Conservation (phyloP, 1,140 invertebrate genomes). For the Bombus fervidus region DNA sequence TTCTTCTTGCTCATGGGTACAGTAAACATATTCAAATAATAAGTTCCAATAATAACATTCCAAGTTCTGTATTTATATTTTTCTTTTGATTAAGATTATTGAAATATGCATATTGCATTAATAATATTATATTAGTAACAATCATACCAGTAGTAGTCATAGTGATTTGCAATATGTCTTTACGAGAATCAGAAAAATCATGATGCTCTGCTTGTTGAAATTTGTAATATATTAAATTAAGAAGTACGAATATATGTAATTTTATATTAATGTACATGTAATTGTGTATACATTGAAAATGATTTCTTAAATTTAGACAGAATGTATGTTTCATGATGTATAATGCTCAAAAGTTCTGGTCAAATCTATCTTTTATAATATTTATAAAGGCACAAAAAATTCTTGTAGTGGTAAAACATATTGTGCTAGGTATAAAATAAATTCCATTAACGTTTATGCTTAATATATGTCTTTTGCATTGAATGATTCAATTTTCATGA, state of each 20-base stretch:
- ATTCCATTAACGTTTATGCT: background rate
- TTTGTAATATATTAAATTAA: background rate
- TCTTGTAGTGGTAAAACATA: background rate
- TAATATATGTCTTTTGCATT: background rate
- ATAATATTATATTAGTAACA: background rate
- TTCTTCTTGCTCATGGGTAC: too few species aligned
- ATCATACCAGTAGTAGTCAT: too few species aligned
- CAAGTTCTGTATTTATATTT: background rate
- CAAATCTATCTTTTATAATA: background rate
- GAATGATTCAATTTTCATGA: background rate
- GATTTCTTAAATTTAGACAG: background rate
- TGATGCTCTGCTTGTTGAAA: background rate
- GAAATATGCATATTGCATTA: background rate
- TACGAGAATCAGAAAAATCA: background rate
- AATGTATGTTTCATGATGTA: background rate
- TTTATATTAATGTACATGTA: background rate
- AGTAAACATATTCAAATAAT: too few species aligned
- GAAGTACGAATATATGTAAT: background rate
- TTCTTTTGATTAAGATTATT: background rate
- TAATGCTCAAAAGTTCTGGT: conserved; percentile 1
- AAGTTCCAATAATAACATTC: background rate
- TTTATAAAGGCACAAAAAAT: background rate
- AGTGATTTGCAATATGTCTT: background rate
- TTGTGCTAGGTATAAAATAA: background rate
- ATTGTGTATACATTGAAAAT: background rate